A percentile compares a stretch with the other conserved stretches of the same genome.
These are phyloP conservation scores for Halcyon chelicuti DNA, from an alignment of 2,797 vertebrate species.

Conservation along the genomic window DNA sequence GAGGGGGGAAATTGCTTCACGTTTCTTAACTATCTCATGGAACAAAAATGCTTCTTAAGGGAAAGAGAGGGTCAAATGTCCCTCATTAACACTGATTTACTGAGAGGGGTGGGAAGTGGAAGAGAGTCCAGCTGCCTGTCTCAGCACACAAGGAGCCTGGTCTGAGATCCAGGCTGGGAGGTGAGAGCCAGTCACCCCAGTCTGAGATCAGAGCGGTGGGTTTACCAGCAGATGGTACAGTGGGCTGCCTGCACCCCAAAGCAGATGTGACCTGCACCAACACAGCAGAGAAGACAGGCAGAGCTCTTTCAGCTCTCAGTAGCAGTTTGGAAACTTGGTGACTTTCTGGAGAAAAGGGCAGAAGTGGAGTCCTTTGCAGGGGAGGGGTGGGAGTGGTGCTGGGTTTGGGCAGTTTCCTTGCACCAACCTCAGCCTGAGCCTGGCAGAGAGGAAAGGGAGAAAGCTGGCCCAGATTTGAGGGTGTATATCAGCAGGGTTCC, in stretches of 20 bases:
- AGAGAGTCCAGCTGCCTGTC: constrained; percentile 42
- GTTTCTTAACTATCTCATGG: constrained; percentile 59
- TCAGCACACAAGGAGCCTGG: background rate
- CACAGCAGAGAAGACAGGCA: accelerated
- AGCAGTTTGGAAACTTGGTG: background rate
- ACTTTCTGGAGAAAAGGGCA: background rate
- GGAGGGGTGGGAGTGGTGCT: background rate
- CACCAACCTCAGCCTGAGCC: background rate
- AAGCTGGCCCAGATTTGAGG: background rate
- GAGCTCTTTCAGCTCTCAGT: accelerated
- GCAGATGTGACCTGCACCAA: background rate
- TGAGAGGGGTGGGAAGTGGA: background rate
- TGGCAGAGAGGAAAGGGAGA: background rate
- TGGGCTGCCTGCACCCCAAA: background rate
- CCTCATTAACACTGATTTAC: constrained; percentile 55
- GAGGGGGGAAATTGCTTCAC: constrained; percentile 27
- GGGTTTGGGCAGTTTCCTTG: background rate
- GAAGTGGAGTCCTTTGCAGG: background rate
- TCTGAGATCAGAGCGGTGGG: accelerated
- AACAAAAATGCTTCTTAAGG: constrained; percentile 60
- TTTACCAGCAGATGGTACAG: background rate
- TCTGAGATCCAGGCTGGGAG: background rate
- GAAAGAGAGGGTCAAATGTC: constrained; percentile 59
- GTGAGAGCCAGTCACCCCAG: background rate
- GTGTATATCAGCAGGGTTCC: constrained; percentile 29